Percentiles rank a stretch among this genome's conserved stretches.
Evolutionary conservation across 2,113 vertebrate genomes (phyloP).

Genomic region (Charadrius vociferus): DNA sequence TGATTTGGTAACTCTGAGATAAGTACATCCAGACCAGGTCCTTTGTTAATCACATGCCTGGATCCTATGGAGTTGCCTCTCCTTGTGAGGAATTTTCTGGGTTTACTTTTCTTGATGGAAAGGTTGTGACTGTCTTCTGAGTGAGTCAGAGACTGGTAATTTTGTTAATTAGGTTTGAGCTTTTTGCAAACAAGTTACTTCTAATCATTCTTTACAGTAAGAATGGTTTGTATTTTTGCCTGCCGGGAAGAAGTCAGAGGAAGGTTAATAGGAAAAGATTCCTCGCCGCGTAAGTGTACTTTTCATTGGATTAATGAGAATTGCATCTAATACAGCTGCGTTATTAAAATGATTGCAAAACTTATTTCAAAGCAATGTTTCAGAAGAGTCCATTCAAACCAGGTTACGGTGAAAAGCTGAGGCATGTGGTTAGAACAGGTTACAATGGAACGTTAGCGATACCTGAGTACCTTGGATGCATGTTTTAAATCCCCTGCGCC

Average conservation of each 20-base stretch:
- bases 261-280: not conserved
- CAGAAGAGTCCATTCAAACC: not conserved
- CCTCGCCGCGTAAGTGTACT: not conserved
- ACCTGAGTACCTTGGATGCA: no score
- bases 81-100: not conserved
- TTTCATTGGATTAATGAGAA: not conserved
- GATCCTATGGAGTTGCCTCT: not conserved
- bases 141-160: not conserved
- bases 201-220: not conserved
- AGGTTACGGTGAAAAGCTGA: not conserved
- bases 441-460: fast-evolving
- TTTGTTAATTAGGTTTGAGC: not conserved
- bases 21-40: not conserved
- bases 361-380: not conserved
- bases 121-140: not conserved
- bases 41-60: not conserved
- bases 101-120: not conserved
- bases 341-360: not conserved
- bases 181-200: not conserved
- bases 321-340: not conserved
- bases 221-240: not conserved
- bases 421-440: not conserved
- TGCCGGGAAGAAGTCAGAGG: not conserved
- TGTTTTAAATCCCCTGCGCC: fast-evolving
- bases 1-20: not conserved